Conservation (phyloP, 2,888 invertebrate genomes). For the Operophtera brumata region DNA sequence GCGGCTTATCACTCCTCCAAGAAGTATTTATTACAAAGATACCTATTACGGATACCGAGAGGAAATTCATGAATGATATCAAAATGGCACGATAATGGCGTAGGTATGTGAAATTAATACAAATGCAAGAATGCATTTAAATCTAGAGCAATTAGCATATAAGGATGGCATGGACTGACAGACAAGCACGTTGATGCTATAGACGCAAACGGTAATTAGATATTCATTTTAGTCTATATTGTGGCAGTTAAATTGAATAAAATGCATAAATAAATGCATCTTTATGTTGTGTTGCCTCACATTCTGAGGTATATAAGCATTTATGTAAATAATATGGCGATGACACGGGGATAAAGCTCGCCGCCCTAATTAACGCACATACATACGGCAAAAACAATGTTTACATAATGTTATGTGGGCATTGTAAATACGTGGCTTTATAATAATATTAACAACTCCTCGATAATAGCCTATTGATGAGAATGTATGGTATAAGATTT, state of each 20-base stretch:
- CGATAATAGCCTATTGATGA: not conserved
- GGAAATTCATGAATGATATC: not conserved
- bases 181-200: slow-evolving; percentile 40
- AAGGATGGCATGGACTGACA: slow-evolving; percentile 32
- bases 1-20: not conserved
- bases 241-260: slow-evolving; percentile 33
- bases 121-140: slow-evolving; percentile 23
- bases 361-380: slow-evolving; percentile 31
- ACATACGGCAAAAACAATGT: slow-evolving; percentile 33
- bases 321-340: slow-evolving; percentile 38
- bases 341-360: slow-evolving; percentile 35
- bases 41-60: not conserved
- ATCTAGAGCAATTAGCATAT: slow-evolving; percentile 37
- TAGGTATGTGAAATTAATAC: slow-evolving; percentile 2
- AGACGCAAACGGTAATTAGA: slow-evolving; percentile 38
- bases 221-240: slow-evolving; percentile 44
- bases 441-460: not conserved
- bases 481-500: too few relatives aligned
- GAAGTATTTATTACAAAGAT: slow-evolving; percentile 6
- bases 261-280: slow-evolving; percentile 37
- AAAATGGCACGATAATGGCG: not conserved
- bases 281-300: slow-evolving; percentile 45
- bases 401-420: slow-evolving; percentile 20
- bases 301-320: slow-evolving; percentile 45
- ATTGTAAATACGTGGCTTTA: slow-evolving; percentile 1